Percentiles rank a stretch among this genome's conserved stretches.
Evolutionary conservation across 2,113 vertebrate species (phyloP).

Genomic region (Synchiropus splendidus): DNA sequence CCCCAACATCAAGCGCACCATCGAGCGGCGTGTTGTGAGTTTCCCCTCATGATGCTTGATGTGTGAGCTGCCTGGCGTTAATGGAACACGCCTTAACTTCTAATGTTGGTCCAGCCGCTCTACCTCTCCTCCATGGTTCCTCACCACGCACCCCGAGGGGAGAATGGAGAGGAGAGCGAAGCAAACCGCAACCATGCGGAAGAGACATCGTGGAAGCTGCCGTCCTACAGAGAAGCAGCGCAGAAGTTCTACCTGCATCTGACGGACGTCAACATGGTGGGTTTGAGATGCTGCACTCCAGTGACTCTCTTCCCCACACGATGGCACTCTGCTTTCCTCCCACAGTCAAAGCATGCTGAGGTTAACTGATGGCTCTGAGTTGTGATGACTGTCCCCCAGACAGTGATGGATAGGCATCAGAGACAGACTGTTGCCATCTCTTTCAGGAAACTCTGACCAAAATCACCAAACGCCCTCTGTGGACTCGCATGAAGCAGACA

Average conservation of each 20-base stretch:
- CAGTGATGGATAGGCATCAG: too few species aligned
- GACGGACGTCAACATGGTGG: slow-evolving; percentile 77
- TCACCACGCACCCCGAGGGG: slow-evolving; percentile 7
- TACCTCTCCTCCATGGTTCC: slow-evolving; percentile 75
- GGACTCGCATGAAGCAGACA: slow-evolving; percentile 69
- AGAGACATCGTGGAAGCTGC: slow-evolving; percentile 22
- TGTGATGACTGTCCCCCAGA: too few species aligned
- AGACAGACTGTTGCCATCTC: neutral
- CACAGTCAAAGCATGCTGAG: too few species aligned
- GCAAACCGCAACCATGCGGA: neutral
- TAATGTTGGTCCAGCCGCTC: slow-evolving; percentile 73
- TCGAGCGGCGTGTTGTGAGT: slow-evolving; percentile 76
- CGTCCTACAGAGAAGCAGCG: slow-evolving; percentile 67
- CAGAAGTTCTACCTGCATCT: slow-evolving; percentile 72
- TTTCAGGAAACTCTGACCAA: slow-evolving; percentile 66
- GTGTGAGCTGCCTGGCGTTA: neutral
- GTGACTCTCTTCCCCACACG: too few species aligned
- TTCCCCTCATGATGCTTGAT: neutral
- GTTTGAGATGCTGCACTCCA: slow-evolving; percentile 15
- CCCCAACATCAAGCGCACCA: slow-evolving; percentile 68
- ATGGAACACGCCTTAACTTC: neutral
- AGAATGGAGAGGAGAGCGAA: slow-evolving; percentile 1
- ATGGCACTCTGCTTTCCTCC: too few species aligned
- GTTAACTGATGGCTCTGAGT: too few species aligned
- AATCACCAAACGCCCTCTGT: slow-evolving; percentile 39